phyloP scores from a whole-genome alignment of 1,140 invertebrate genomes.

The Tetramorium parvispinum region DNA sequence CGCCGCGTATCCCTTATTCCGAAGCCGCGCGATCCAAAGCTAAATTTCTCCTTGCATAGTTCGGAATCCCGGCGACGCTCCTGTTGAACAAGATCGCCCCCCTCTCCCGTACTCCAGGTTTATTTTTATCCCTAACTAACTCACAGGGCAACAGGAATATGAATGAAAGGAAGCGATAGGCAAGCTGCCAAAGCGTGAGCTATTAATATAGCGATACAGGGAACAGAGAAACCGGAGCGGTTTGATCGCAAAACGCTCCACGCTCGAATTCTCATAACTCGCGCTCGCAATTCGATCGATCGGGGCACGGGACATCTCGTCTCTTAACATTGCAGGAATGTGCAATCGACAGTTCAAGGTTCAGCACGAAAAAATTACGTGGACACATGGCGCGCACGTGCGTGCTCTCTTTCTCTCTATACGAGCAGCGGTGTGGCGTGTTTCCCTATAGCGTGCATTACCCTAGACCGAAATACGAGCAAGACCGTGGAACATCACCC shows the following conservation, averaged over 20 bases:
- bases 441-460: slow-evolving; percentile 60
- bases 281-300: slow-evolving; percentile 46
- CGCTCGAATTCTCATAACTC: slow-evolving; percentile 38
- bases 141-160: slow-evolving; percentile 71
- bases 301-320: neutral
- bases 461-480: slow-evolving; percentile 72
- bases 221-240: slow-evolving; percentile 63
- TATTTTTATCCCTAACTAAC: slow-evolving; percentile 73
- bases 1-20: neutral
- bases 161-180: slow-evolving; percentile 78
- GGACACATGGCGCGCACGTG: slow-evolving; percentile 76
- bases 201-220: slow-evolving; percentile 75
- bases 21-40: neutral
- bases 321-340: neutral
- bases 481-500: slow-evolving; percentile 32
- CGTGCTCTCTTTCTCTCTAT: slow-evolving; percentile 30
- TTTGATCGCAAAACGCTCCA: slow-evolving; percentile 49
- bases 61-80: neutral
- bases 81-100: slow-evolving; percentile 20
- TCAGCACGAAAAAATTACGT: slow-evolving; percentile 65
- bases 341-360: slow-evolving; percentile 64
- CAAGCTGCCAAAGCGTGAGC: slow-evolving; percentile 76
- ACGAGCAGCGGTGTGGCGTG: slow-evolving; percentile 26
- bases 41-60: neutral
- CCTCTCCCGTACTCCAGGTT: slow-evolving; percentile 47